Conservation (phyloP, 2,888 invertebrate genomes). For the Nomada fabriciana region DNA sequence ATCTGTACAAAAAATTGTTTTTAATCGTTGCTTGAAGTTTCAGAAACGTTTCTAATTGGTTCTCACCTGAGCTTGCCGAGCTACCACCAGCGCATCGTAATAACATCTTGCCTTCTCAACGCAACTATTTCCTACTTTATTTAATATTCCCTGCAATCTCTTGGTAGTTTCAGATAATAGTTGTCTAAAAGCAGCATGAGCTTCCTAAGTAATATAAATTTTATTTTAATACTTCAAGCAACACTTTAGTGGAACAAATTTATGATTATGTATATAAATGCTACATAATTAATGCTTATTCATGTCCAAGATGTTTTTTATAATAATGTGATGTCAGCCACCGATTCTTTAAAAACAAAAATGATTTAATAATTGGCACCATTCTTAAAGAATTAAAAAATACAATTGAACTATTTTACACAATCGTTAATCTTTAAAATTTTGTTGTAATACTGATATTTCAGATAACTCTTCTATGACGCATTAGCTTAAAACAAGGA, state of each 20-base stretch:
- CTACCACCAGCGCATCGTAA: conserved; percentile 92
- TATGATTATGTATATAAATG: conserved; percentile 4
- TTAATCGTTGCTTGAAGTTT: neutral
- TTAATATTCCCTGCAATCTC: conserved; percentile 91
- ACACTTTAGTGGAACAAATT: neutral
- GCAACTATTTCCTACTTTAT: conserved; percentile 91
- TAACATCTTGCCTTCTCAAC: conserved; percentile 96
- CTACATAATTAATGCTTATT: neutral
- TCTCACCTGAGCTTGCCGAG: conserved; percentile 89
- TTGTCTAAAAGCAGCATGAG: conserved; percentile 95
- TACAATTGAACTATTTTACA: neutral
- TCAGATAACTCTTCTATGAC: neutral
- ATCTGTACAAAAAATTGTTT: conserved; percentile 75
- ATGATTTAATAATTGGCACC: neutral
- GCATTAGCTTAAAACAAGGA: too few relatives aligned
- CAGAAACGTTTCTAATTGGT: neutral
- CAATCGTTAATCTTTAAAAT: neutral
- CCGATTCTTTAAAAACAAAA: neutral
- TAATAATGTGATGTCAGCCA: too few relatives aligned
- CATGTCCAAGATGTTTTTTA: too few relatives aligned
- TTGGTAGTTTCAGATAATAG: conserved; percentile 94
- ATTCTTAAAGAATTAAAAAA: neutral
- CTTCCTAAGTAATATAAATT: conserved; percentile 88
- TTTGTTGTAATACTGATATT: neutral
- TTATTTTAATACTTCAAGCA: neutral